These are phyloP conservation scores for Drosophila carrolli DNA, from an alignment of 1,140 invertebrate genomes.

Conservation along the genomic window DNA sequence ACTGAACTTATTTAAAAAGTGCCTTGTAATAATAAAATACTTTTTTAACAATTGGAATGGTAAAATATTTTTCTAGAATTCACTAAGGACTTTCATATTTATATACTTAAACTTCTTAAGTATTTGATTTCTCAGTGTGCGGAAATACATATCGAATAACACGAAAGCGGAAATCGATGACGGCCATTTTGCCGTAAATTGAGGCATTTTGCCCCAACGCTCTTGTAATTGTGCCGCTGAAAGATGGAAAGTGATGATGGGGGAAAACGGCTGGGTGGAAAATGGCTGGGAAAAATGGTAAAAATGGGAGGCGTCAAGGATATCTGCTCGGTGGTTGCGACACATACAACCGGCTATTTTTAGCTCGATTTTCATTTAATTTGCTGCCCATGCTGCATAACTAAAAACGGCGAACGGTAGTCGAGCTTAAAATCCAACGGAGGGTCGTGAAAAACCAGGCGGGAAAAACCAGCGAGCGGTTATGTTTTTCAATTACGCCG, in stretches of 20 bases:
- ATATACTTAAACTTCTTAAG: too few relatives aligned
- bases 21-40: too few relatives aligned
- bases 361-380: slow-evolving; percentile 80
- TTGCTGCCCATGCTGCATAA: slow-evolving; percentile 79
- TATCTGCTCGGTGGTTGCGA: slow-evolving; percentile 48
- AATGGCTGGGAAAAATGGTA: slow-evolving; percentile 6
- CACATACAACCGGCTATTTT: slow-evolving; percentile 72
- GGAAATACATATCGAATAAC: slow-evolving; percentile 59
- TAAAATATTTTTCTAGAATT: too few relatives aligned
- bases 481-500: slow-evolving; percentile 79
- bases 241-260: slow-evolving; percentile 16
- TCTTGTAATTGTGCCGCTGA: slow-evolving; percentile 70
- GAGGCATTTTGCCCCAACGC: slow-evolving; percentile 71
- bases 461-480: slow-evolving; percentile 11
- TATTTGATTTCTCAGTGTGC: not conserved
- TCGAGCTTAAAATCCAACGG: slow-evolving; percentile 22
- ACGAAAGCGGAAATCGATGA: slow-evolving; percentile 78
- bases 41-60: too few relatives aligned
- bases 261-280: not conserved
- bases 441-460: slow-evolving; percentile 7
- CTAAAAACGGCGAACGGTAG: slow-evolving; percentile 70
- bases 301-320: slow-evolving; percentile 15
- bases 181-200: slow-evolving; percentile 80
- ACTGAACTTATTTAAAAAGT: too few relatives aligned
- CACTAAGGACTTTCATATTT: too few relatives aligned